A percentile compares a stretch with the other conserved stretches of the same genome.
Conservation (phyloP, 2,797 vertebrate species). For the Pitangus sulphuratus region DNA sequence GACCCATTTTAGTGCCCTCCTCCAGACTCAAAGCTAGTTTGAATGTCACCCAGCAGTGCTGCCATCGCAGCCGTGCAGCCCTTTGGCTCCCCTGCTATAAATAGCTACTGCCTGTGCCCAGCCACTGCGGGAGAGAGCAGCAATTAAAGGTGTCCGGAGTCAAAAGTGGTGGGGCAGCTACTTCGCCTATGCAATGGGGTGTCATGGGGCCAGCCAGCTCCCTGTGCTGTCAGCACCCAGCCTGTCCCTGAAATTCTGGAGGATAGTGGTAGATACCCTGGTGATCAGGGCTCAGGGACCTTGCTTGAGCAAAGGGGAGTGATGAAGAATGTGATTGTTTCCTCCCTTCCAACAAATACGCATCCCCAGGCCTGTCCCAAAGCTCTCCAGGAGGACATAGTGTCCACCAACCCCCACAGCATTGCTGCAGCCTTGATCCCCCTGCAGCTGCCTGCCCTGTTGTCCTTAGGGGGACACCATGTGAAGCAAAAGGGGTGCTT, state of each 20-base stretch:
- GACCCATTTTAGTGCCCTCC: not conserved
- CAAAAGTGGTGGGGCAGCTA: not conserved
- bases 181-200: fast-evolving
- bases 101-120: conserved; percentile 26
- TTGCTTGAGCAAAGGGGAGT: not conserved
- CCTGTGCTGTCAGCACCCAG: not conserved
- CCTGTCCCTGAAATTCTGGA: not conserved
- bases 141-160: not conserved
- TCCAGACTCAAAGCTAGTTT: not conserved
- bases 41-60: not conserved
- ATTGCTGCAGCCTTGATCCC: not conserved
- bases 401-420: not conserved
- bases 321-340: not conserved
- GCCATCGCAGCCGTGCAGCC: fast-evolving
- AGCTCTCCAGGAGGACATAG: not conserved
- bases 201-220: not conserved
- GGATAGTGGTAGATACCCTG: fast-evolving
- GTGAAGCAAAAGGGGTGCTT: not conserved
- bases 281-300: not conserved
- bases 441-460: not conserved
- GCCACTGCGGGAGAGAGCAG: not conserved
- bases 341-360: not conserved
- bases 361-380: fast-evolving
- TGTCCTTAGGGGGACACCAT: not conserved
- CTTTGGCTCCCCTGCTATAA: conserved; percentile 53